Percentiles rank a stretch among this genome's conserved stretches.
Evolutionary conservation across 2,113 vertebrate genomes (phyloP).

Genomic region (Sinocyclocheilus anshuiensis): DNA sequence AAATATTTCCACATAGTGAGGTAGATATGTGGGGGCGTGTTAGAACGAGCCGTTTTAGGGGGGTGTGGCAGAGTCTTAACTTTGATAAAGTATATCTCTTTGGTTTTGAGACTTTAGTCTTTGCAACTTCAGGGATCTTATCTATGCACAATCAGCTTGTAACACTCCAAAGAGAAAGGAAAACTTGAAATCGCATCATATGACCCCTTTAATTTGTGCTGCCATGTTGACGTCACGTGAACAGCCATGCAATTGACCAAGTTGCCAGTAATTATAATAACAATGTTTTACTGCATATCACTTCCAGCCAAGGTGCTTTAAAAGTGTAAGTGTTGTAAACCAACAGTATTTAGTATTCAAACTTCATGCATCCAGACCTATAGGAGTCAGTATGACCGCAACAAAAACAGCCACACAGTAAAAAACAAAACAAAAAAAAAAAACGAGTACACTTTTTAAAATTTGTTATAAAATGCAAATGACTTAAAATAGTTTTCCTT

Average conservation of each 20-base stretch:
- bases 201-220: no score
- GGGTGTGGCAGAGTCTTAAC: no score
- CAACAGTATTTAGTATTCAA: background rate
- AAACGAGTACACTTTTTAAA: background rate
- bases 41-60: no score
- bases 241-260: no score
- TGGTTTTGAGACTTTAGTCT: no score
- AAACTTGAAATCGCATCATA: no score
- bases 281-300: background rate
- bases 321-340: background rate
- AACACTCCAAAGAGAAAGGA: no score
- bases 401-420: background rate
- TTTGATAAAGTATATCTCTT: no score
- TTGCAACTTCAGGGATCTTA: no score
- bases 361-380: background rate
- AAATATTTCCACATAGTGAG: no score
- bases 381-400: background rate
- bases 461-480: background rate
- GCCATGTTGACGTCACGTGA: conserved; percentile 3
- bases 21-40: no score
- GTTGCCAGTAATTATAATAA: background rate
- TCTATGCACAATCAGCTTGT: no score
- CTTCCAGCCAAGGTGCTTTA: background rate
- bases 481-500: background rate
- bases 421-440: background rate